Base-by-base conservation (phyloP, 2,888 invertebrate genomes). In the Dryomyza anilis region DNA sequence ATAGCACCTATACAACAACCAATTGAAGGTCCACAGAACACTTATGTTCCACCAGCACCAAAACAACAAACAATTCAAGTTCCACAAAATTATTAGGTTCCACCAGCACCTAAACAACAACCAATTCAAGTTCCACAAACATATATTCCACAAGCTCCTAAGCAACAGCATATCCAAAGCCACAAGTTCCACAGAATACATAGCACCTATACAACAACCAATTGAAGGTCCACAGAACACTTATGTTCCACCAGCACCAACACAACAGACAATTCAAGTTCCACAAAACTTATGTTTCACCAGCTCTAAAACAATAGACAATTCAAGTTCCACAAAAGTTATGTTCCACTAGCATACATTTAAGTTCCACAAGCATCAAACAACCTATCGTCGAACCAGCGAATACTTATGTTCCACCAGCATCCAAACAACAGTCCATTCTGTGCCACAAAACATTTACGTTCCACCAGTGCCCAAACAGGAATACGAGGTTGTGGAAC, bases 121-220 rank as follows among this genome's bases (percentile, higher is more conserved):
- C 12, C 52, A 12, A 3, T 29, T 39, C 43, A 55, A n/a, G 12
- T 29, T 12, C 52, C 45, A 5, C 19, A 43, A 27, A 39, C 39
- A 1, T 65, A 67, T 19, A 65, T 65, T 46, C 57, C 65, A 46
- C 63, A 63, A 19, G 25, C 58, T 50, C 48, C n/a, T n/a, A n/a
- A n/a, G n/a, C n/a, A n/a, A n/a, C n/a, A n/a, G n/a, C n/a, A n/a
- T n/a, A n/a, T n/a, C n/a, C 30, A 10, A 39, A 50, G 27, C 19
- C 36, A 8, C 53, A 46, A 19, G 2, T 21, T 12, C 7, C 30
- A 43, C 27, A 14, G 64, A 12, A 65, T 39, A 53, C 62, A 21
- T 67, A 7, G 2, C 53, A 43, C n/a, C n/a, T 25, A 57, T 39
- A 30, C 39, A 39, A 3, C 14, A 39, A 7, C 3, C 39, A n/a